phyloP scores from a whole-genome alignment of 2,797 vertebrate genomes.

The Apogon hyalosoma region DNA sequence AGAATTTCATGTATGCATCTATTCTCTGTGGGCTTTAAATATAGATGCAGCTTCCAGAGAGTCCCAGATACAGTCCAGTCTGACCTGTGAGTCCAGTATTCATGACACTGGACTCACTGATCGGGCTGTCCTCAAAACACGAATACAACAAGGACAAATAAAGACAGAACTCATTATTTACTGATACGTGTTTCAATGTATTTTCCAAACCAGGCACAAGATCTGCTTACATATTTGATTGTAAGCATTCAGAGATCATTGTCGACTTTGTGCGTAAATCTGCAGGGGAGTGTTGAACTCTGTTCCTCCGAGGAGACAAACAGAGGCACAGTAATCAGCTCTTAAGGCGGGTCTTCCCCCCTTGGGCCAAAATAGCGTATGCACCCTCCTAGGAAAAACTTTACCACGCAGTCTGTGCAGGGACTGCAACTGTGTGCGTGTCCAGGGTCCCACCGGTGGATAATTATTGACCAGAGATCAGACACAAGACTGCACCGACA shows the following conservation, averaged over 20 bases:
- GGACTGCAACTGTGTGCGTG: constrained; percentile 17
- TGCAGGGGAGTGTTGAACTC: not conserved
- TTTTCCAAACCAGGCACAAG: too few species aligned
- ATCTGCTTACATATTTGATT: too few species aligned
- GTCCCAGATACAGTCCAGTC: constrained; percentile 22
- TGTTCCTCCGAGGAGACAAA: not conserved
- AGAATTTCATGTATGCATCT: constrained; percentile 56
- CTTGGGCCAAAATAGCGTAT: constrained; percentile 54
- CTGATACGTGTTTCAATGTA: too few species aligned
- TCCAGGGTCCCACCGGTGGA: constrained; percentile 49
- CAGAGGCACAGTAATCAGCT: constrained; percentile 9
- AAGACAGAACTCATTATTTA: too few species aligned
- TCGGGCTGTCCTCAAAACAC: constrained; percentile 1
- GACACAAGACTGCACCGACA: not conserved
- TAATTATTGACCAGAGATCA: constrained; percentile 67
- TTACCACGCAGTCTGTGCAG: not conserved
- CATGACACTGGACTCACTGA: constrained; percentile 7
- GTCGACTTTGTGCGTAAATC: not conserved
- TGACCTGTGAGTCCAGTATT: constrained; percentile 25
- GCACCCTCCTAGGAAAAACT: constrained; percentile 10
- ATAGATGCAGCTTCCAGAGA: constrained; percentile 57
- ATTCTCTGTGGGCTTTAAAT: constrained; percentile 55
- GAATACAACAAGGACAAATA: too few species aligned
- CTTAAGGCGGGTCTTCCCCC: constrained; percentile 40
- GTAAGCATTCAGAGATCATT: not conserved